These are phyloP conservation scores for Leptinotarsa juncta DNA, from an alignment of 2,888 invertebrate genomes.

Conservation along the genomic window DNA sequence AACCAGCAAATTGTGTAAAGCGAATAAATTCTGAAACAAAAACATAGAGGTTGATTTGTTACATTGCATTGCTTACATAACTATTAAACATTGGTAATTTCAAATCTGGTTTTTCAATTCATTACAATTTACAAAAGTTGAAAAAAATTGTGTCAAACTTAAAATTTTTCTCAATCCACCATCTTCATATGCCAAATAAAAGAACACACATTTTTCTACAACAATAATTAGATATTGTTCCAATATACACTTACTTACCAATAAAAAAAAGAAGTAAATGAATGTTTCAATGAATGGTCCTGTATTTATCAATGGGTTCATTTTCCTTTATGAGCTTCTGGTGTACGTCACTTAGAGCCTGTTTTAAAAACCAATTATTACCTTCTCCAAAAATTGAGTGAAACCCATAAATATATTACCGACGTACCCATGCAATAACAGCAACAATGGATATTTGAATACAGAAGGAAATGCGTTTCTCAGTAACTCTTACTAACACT, in stretches of 20 bases:
- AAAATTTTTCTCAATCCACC: no score
- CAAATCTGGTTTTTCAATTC: not conserved
- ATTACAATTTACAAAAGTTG: no score
- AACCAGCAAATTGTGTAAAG: slow-evolving; percentile 67
- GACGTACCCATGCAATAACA: not conserved
- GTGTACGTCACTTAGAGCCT: slow-evolving; percentile 89
- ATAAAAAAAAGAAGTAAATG: not conserved
- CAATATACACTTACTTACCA: not conserved
- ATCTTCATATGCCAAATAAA: no score
- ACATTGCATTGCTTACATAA: not conserved
- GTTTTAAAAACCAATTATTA: slow-evolving; percentile 42
- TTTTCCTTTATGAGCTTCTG: slow-evolving; percentile 82
- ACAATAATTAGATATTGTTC: no score
- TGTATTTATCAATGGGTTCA: slow-evolving; percentile 61
- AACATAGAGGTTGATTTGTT: slow-evolving; percentile 14
- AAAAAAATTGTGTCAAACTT: no score
- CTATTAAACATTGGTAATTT: not conserved
- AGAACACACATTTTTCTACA: not conserved
- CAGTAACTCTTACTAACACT: no score
- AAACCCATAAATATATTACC: not conserved
- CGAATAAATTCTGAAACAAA: slow-evolving; percentile 67
- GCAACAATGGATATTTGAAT: no score
- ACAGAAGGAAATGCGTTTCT: no score
- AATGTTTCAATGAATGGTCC: slow-evolving; percentile 61
- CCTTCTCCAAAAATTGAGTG: not conserved